phyloP scores from a whole-genome alignment of 2,113 vertebrate genomes.

The Neogobius melanostomus region DNA sequence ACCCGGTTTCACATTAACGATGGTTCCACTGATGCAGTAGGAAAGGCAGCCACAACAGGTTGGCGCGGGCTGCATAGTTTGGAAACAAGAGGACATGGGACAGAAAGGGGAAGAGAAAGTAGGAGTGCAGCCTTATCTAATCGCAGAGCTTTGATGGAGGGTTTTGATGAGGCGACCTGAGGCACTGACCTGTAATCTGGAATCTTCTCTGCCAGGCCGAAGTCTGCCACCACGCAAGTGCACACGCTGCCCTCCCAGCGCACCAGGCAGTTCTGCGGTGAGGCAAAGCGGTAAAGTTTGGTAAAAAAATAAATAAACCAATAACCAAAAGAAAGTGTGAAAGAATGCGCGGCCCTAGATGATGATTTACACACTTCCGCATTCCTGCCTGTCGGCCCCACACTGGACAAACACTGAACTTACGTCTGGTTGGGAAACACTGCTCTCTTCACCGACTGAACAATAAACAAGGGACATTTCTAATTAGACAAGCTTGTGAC shows the following conservation, averaged over 20 bases:
- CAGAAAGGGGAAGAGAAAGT: background rate
- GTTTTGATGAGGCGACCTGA: slow-evolving; percentile 9
- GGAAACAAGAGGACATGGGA: slow-evolving; percentile 25
- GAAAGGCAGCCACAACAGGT: background rate
- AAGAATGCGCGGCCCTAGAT: too few relatives aligned
- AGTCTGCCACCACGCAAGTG: slow-evolving; percentile 91
- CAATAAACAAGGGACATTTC: background rate
- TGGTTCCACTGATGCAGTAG: slow-evolving; percentile 9
- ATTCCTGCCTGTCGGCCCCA: too few relatives aligned
- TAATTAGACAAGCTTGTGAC: background rate
- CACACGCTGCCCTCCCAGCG: slow-evolving; percentile 81
- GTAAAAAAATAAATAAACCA: background rate
- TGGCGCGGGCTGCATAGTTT: slow-evolving; percentile 9
- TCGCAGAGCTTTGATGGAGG: slow-evolving; percentile 14
- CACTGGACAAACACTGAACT: background rate
- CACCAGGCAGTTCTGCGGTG: slow-evolving; percentile 92
- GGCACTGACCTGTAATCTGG: slow-evolving; percentile 88
- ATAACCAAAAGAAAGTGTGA: background rate
- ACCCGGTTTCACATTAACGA: slow-evolving; percentile 11
- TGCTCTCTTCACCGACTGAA: background rate
- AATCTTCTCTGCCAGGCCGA: slow-evolving; percentile 95
- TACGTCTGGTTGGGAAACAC: background rate
- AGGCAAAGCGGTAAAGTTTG: slow-evolving; percentile 45
- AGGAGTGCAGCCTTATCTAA: slow-evolving; percentile 46
- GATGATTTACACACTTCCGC: too few relatives aligned